Evolutionary conservation across 2,797 vertebrate species (phyloP).

Genomic region (Alectoris magna): DNA sequence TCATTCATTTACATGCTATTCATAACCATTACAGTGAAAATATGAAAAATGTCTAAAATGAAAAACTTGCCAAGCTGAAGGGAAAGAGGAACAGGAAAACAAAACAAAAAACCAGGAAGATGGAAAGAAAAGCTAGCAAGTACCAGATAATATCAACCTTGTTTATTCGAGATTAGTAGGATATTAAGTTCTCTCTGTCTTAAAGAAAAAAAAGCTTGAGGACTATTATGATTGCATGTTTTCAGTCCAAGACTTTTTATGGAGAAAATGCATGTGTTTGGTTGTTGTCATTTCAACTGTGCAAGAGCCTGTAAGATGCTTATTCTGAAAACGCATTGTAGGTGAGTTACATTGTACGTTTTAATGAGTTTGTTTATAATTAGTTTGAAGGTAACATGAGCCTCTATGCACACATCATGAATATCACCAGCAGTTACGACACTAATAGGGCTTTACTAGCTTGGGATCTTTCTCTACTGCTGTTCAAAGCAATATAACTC

Average conservation of each 20-base stretch:
- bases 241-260: neutral
- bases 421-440: neutral
- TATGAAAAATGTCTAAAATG: neutral
- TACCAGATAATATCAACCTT: neutral
- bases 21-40: neutral
- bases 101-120: neutral
- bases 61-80: neutral
- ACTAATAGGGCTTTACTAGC: neutral
- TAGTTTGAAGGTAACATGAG: neutral
- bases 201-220: neutral
- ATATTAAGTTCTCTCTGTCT: neutral
- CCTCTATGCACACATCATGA: neutral
- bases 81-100: neutral
- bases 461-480: neutral
- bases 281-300: neutral
- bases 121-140: neutral
- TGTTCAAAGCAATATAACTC: neutral
- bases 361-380: neutral
- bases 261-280: neutral
- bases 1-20: neutral
- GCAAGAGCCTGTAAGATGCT: neutral
- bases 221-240: neutral
- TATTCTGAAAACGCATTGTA: neutral
- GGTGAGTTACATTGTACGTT: neutral
- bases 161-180: neutral